A percentile compares a stretch with the other conserved stretches of the same genome.
Evolutionary conservation across 2,797 vertebrate species (phyloP).

Genomic region (Columba guinea): DNA sequence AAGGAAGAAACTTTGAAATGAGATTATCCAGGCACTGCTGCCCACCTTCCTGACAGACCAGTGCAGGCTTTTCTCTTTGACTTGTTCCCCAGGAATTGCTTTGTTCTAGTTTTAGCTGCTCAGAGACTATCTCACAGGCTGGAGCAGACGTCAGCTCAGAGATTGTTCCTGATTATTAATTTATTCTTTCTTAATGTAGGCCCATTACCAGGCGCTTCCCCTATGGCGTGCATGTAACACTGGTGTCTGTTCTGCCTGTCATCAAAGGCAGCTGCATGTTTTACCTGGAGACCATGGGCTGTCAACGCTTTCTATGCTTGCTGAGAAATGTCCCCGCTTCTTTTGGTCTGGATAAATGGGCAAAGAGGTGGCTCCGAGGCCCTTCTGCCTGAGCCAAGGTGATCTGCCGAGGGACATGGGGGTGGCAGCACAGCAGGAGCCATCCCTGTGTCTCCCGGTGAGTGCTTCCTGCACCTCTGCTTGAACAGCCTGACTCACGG

Average conservation of each 20-base stretch:
- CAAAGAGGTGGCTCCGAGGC: background rate
- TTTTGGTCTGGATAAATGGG: background rate
- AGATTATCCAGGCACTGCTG: background rate
- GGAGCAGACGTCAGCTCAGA: background rate
- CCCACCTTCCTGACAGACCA: background rate
- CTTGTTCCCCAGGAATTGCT: background rate
- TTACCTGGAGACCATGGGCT: background rate
- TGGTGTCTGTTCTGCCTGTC: background rate
- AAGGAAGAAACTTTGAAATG: background rate
- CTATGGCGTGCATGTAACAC: background rate
- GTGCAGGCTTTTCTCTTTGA: background rate
- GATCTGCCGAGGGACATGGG: background rate
- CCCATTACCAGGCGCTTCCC: background rate
- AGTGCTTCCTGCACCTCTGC: background rate
- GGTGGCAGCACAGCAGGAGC: background rate
- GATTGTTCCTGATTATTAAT: conserved; percentile 4
- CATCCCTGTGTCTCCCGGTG: accelerated
- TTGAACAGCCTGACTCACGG: background rate
- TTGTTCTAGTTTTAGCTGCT: conserved; percentile 6
- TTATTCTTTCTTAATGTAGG: background rate
- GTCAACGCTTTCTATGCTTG: background rate
- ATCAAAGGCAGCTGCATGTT: background rate
- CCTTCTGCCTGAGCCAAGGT: background rate
- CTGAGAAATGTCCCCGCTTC: background rate
- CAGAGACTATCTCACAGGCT: background rate